These are phyloP conservation scores for Phalacrocorax carbo DNA, from an alignment of 2,113 vertebrate genomes.

Conservation along the genomic window DNA sequence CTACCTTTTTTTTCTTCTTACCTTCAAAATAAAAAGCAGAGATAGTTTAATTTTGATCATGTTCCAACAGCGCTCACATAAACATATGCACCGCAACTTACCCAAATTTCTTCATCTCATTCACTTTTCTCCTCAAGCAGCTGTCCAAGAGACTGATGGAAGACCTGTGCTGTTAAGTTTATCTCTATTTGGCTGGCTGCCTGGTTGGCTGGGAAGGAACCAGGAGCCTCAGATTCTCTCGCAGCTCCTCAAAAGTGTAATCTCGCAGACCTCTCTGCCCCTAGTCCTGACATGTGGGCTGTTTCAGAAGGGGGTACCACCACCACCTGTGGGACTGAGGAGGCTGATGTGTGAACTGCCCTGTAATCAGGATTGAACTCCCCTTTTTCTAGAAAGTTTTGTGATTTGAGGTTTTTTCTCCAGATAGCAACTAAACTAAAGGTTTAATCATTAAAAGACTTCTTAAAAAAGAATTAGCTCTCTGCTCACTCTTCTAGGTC, in stretches of 20 bases:
- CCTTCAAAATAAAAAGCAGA: not conserved
- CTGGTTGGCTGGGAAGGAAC: not conserved
- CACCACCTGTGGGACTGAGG: fast-evolving
- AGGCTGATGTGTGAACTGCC: not conserved
- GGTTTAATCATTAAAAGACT: not conserved
- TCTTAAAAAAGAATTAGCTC: not conserved
- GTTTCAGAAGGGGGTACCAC: not conserved
- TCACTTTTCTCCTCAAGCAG: not conserved
- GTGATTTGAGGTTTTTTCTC: not conserved
- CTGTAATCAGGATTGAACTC: not conserved
- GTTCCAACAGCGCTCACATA: not conserved
- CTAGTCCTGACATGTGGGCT: not conserved
- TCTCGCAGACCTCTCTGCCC: not conserved
- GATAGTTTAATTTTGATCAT: not conserved
- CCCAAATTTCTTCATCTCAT: not conserved
- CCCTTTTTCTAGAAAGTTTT: not conserved
- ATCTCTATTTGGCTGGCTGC: not conserved
- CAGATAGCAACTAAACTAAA: not conserved
- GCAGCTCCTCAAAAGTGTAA: not conserved
- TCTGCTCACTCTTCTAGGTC: not conserved
- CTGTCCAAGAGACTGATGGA: not conserved
- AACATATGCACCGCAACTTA: not conserved
- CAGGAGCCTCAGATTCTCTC: not conserved
- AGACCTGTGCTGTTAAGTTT: not conserved
- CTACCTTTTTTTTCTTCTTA: not conserved